These are phyloP conservation scores for Clarias pachynema DNA, from an alignment of 2,797 vertebrate species.

Conservation along the genomic window DNA sequence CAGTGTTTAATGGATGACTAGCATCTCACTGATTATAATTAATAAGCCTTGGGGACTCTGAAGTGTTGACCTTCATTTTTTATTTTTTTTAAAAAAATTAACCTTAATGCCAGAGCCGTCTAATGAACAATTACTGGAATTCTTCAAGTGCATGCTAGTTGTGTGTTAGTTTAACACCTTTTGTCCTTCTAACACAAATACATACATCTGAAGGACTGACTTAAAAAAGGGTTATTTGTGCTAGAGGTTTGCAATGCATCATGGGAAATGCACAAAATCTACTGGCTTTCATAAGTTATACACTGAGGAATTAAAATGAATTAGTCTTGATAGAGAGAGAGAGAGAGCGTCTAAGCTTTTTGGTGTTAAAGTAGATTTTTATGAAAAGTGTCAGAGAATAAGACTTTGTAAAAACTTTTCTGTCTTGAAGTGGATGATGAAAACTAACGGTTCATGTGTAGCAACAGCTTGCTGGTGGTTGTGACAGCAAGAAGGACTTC, in stretches of 20 bases:
- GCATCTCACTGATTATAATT: neutral
- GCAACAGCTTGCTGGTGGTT: conserved; percentile 42
- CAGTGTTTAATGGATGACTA: neutral
- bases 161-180: neutral
- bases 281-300: neutral
- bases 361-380: neutral
- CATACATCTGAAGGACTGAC: neutral
- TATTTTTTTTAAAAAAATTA: neutral
- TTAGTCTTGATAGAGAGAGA: neutral
- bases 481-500: conserved; percentile 50
- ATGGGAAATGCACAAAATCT: neutral
- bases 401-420: neutral
- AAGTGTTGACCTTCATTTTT: neutral
- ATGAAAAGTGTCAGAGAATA: neutral
- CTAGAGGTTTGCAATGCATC: neutral
- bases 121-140: neutral
- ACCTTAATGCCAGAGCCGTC: neutral
- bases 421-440: conserved; percentile 28
- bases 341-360: too few relatives aligned
- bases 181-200: neutral
- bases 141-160: neutral
- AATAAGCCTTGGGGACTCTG: neutral
- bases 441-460: conserved; percentile 48
- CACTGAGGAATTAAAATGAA: neutral
- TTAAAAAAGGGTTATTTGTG: too few relatives aligned